Evolutionary conservation across 2,888 invertebrate genomes (phyloP).

Genomic region (Euspilapteryx auroguttella): DNA sequence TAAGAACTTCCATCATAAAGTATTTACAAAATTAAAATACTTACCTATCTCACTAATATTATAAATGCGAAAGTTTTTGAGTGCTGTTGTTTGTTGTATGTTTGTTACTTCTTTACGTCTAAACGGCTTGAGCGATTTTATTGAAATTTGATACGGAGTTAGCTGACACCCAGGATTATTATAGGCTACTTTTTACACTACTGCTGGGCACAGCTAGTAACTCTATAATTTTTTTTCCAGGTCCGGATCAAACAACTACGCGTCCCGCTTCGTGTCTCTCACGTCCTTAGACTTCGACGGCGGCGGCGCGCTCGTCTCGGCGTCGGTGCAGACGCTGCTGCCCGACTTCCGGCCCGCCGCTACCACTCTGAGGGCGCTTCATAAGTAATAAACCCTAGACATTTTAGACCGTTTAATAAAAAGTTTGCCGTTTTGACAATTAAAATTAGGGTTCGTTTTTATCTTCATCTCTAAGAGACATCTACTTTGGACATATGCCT

Average conservation of each 20-base stretch:
- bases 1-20: no score
- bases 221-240: slow-evolving; percentile 44
- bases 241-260: slow-evolving; percentile 83
- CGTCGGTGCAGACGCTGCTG: slow-evolving; percentile 83
- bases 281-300: slow-evolving; percentile 94
- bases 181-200: no score
- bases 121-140: no score
- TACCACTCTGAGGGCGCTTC: slow-evolving; percentile 40
- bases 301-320: slow-evolving; percentile 86
- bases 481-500: neutral
- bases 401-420: neutral
- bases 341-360: slow-evolving; percentile 74
- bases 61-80: no score
- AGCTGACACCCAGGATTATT: no score
- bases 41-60: no score
- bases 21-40: no score
- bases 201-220: no score
- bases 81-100: no score
- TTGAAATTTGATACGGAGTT: no score
- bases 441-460: no score
- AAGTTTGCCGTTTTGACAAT: neutral
- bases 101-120: no score
- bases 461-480: neutral
- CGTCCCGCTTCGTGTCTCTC: slow-evolving; percentile 89
- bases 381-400: slow-evolving; percentile 31